These are phyloP conservation scores for Plodia interpunctella DNA, from an alignment of 1,140 invertebrate species.

Conservation along the genomic window DNA sequence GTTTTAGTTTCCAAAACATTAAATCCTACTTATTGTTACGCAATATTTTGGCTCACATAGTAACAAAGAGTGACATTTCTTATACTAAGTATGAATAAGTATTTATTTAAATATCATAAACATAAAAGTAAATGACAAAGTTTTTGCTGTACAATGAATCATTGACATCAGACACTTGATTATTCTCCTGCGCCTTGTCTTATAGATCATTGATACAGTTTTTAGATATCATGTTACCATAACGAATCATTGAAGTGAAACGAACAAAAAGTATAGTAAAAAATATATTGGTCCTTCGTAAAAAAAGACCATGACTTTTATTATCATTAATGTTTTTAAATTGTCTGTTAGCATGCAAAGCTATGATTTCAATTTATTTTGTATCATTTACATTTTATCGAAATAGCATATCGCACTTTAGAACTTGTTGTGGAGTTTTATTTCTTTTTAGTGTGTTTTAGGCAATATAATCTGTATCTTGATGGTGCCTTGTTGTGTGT, in stretches of 20 bases:
- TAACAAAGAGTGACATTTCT: too few relatives aligned
- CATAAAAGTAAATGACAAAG: not conserved
- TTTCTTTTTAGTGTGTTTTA: too few relatives aligned
- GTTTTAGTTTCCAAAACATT: too few relatives aligned
- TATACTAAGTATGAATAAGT: too few relatives aligned
- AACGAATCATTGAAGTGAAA: not conserved
- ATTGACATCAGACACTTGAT: not conserved
- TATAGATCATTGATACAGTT: not conserved
- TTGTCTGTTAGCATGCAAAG: not conserved
- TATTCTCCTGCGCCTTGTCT: not conserved
- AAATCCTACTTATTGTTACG: too few relatives aligned
- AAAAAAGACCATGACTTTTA: constrained; percentile 2
- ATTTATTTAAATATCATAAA: not conserved
- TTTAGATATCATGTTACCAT: constrained; percentile 1
- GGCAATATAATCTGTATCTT: too few relatives aligned
- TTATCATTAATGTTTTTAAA: not conserved
- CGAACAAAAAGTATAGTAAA: not conserved
- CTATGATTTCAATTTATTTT: not conserved
- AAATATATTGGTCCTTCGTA: not conserved
- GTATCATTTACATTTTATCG: not conserved
- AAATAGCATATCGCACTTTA: too few relatives aligned
- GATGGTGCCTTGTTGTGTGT: too few relatives aligned
- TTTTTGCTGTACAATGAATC: not conserved
- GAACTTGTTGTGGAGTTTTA: too few relatives aligned
- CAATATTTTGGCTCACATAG: too few relatives aligned